A percentile compares a stretch with the other conserved stretches of the same genome.
These are phyloP conservation scores for Eupithecia insigniata DNA, from an alignment of 2,888 invertebrate genomes.

Conservation along the genomic window DNA sequence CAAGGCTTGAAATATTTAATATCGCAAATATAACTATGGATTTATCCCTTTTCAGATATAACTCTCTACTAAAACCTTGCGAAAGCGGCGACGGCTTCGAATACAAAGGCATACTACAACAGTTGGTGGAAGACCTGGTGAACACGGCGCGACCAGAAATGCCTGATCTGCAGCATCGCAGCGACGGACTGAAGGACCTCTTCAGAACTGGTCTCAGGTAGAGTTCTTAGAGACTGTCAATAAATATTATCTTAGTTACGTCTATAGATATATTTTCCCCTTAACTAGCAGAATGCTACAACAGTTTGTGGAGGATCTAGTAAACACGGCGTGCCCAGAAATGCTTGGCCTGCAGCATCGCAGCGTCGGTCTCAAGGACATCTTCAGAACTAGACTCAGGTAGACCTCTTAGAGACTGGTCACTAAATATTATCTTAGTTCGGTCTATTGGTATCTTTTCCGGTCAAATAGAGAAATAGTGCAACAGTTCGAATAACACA, in stretches of 20 bases:
- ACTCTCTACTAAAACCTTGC: conserved; percentile 77
- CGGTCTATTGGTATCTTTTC: too few species aligned
- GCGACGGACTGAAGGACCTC: conserved; percentile 85
- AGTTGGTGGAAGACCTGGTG: conserved; percentile 84
- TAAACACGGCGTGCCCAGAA: conserved; percentile 84
- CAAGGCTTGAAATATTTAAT: not conserved
- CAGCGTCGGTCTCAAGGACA: conserved; percentile 85
- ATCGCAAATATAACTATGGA: too few species aligned
- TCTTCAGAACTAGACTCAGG: conserved; percentile 84
- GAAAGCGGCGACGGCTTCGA: conserved; percentile 79
- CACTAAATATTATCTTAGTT: not conserved
- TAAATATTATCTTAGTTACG: too few species aligned
- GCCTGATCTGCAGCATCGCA: conserved; percentile 83
- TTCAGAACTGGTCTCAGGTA: conserved; percentile 85
- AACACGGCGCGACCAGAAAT: conserved; percentile 84
- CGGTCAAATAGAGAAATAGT: too few species aligned
- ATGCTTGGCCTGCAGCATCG: conserved; percentile 84
- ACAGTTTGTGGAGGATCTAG: conserved; percentile 84
- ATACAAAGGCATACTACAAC: conserved; percentile 83
- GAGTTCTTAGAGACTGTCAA: not conserved
- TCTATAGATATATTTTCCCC: too few species aligned
- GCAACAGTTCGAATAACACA: too few species aligned
- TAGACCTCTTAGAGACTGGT: conserved; percentile 47
- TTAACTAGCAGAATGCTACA: conserved; percentile 85
- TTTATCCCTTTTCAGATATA: conserved; percentile 60